phyloP scores from a whole-genome alignment of 2,888 invertebrate species.

The Anthoptus insignis region DNA sequence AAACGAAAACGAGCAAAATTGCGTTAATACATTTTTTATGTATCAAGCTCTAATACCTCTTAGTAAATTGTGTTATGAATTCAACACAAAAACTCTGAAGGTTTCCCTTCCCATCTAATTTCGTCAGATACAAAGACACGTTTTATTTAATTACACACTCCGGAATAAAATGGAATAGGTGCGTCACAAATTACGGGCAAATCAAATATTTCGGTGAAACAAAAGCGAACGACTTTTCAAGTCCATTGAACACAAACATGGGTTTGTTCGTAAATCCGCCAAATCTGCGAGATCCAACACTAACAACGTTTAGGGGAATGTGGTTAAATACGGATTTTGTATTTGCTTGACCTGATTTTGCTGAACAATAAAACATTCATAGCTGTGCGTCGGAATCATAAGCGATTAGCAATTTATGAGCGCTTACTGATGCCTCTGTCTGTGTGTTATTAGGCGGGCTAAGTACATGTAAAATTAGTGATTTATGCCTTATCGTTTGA shows the following conservation, averaged over 20 bases:
- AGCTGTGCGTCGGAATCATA: background rate
- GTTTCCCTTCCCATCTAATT: background rate
- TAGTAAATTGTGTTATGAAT: background rate
- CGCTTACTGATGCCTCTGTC: background rate
- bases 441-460: too few species aligned
- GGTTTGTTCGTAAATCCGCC: slow-evolving; percentile 15
- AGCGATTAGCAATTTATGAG: background rate
- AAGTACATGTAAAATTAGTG: too few species aligned
- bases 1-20: too few species aligned
- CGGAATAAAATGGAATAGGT: slow-evolving; percentile 10
- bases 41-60: background rate
- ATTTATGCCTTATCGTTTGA: too few species aligned
- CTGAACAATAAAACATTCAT: slow-evolving; percentile 8
- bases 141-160: slow-evolving; percentile 12
- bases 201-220: slow-evolving; percentile 20
- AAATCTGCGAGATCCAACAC: slow-evolving; percentile 17
- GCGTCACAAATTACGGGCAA: slow-evolving; percentile 4
- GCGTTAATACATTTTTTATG: too few species aligned
- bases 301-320: slow-evolving; percentile 21
- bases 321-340: slow-evolving; percentile 18
- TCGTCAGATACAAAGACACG: slow-evolving; percentile 1
- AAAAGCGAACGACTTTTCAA: background rate
- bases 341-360: slow-evolving; percentile 22
- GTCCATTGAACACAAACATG: slow-evolving; percentile 12
- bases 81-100: background rate